Conservation (phyloP, 2,797 vertebrate genomes). For the Dendrocincla tyrannina region DNA sequence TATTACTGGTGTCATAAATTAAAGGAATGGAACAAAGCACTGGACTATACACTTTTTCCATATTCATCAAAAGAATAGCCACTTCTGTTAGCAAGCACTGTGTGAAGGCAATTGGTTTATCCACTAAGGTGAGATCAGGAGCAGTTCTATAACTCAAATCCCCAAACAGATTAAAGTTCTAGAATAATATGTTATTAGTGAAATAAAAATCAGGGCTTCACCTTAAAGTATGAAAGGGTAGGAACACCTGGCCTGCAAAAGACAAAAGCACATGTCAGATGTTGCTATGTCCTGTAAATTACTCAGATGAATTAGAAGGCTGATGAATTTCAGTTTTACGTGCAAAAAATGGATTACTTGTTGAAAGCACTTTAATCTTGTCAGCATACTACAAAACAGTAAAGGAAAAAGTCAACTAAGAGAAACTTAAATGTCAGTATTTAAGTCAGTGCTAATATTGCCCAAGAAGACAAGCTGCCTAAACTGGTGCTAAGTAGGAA, state of each 20-base stretch:
- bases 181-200: not conserved
- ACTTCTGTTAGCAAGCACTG: not conserved
- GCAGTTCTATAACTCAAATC: not conserved
- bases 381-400: not conserved
- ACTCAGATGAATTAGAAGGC: not conserved
- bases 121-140: not conserved
- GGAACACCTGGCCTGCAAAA: not conserved
- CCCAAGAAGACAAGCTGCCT: not conserved
- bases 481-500: not conserved
- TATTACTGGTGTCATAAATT: constrained; percentile 70
- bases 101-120: constrained; percentile 17
- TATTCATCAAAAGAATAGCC: constrained; percentile 65
- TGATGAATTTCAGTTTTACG: not conserved
- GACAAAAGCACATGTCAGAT: not conserved
- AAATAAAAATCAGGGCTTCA: not conserved
- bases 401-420: not conserved
- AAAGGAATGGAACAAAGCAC: constrained; percentile 69
- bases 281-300: not conserved
- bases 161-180: not conserved
- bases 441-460: not conserved
- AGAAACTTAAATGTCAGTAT: not conserved
- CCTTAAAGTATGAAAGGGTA: not conserved
- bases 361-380: not conserved
- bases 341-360: not conserved
- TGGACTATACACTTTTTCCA: constrained; percentile 57